Base-by-base conservation (phyloP, 2,888 invertebrate species). In the Conchocele bisecta region DNA sequence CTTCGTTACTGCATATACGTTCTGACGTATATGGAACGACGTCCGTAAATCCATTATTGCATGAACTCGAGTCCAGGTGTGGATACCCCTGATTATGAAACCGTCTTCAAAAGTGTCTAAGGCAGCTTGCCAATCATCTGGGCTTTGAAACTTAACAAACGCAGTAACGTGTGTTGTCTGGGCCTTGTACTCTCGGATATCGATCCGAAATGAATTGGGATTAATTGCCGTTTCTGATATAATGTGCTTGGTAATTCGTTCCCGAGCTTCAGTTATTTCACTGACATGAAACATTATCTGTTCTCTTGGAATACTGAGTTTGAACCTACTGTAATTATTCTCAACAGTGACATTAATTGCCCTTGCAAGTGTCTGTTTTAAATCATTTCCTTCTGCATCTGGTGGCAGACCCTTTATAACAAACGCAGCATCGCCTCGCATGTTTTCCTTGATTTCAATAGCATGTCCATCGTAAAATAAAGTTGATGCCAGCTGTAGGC, bases 101-200 rank as follows among this genome's bases (percentile, higher is more conserved):
- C 37, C 37, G 4, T 42, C 37, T 3, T 29, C 56, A 20, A 72
- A 22, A 2, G 26, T n/a, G n/a, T n/a, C 48, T 20, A 50, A 81
- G 4, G 78, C 78, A 13, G 28, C 33, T 29, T 75, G 35, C 17
- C 84, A 85, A 42, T 76, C 73, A 6, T 78, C 63, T 11, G 83
- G 74, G 37, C 83, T 70, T 13, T 48, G 54, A 46, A 84, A 84
- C 0, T 61, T 41, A 6, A 82, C 73, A 56, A 75, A 79, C 11
- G 80, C 86, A 1, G 51, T 26, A 29, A 68, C 78, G 7, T 44
- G 64, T 15, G 60, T 72, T 11, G 76, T 69, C 20, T 75, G 44
- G 31, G 61, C 46, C 48, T 68, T 67, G 22, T 42, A 56, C 2
- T 68, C 54, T 24, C 33, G 42, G 3, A 85, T 20, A 26, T 69